Percentiles rank a stretch among this genome's conserved stretches.
phyloP scores from a whole-genome alignment of 2,888 invertebrate species.

The Troglohyphantes excavatus region DNA sequence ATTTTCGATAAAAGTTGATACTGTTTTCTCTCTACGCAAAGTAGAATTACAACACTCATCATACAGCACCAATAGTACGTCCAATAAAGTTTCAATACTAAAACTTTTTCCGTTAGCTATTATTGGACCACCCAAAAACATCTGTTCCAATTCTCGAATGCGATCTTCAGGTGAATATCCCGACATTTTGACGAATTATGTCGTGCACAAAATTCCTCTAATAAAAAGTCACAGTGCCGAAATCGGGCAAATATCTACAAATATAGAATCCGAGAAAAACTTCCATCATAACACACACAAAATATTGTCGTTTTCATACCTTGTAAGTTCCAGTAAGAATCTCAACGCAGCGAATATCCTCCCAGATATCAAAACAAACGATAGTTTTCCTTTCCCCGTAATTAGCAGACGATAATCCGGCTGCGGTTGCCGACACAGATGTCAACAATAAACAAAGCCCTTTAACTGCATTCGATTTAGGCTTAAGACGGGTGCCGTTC shows the following conservation, averaged over 20 bases:
- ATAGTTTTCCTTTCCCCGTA: background rate
- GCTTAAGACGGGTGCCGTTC: conserved; percentile 39
- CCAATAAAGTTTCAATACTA: conserved; percentile 95
- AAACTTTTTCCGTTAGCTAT: conserved; percentile 82
- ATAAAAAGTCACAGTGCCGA: background rate
- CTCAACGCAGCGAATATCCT: background rate
- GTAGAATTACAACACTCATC: conserved; percentile 99
- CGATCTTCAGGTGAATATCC: conserved; percentile 86
- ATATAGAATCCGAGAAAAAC: background rate
- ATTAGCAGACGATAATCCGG: conserved; percentile 25
- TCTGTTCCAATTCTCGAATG: conserved; percentile 91
- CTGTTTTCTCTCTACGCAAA: conserved; percentile 95
- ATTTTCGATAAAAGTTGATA: conserved; percentile 97
- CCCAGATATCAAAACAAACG: background rate
- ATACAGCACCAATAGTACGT: conserved; percentile 94
- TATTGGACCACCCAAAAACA: conserved; percentile 91
- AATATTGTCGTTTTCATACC: background rate
- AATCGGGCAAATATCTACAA: background rate
- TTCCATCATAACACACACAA: background rate
- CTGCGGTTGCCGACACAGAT: conserved; percentile 17
- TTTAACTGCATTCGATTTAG: conserved; percentile 41
- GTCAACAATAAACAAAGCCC: conserved; percentile 63
- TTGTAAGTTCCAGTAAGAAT: background rate
- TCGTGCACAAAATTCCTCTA: background rate
- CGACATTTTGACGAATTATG: conserved; percentile 53